Base-by-base conservation (phyloP, 2,797 vertebrate species). In the Coracias cyanogaster region DNA sequence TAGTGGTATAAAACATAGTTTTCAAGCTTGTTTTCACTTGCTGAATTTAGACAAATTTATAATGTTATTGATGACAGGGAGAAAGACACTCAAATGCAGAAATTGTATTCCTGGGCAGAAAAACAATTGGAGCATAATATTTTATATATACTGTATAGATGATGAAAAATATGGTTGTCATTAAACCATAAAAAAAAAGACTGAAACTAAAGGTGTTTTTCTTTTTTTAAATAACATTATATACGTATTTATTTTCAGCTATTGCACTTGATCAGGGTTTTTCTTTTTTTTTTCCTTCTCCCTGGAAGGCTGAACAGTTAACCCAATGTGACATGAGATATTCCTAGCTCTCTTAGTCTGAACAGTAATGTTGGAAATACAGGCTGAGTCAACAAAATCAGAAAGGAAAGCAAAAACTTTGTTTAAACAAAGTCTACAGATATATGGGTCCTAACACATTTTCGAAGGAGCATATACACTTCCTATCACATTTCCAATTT, bases 11-110 rank as follows among this genome's bases (percentile, higher is more conserved):
- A 97, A 96, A 94, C 93, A 92, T 51, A 93, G 84, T 96, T 97
- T 97, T 93, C 96, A 97, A 97, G 90, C 96, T 97, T 97, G 97
- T 97, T 97, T 98, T 96, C 85, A 95, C 93, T 96, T 96, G 93
- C 31, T 97, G 94, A 95, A 98, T 96, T 95, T 95, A 96, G 91
- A 95, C 93, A 96, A 97, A 97, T 96, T 90, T 91, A 89, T 93
- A 95, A 95, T 95, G 97, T 97, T 97, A 97, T 89, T 97, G 94
- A 91, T 94, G 86, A 82, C 97, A 96, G 89, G 37, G 58, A 97
- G 90, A 97, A 96, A 97, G 96, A 96, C 86, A 95, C 91, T 94
- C 80, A 96, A 97, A 95, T 89, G 83, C 89, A 95, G 93, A 95
- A 97, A 97, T 37, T 86, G 92, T 67, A 72, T 96, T 97, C 71